Base-by-base conservation (phyloP, 2,888 invertebrate genomes). In the Junonia oenone region DNA sequence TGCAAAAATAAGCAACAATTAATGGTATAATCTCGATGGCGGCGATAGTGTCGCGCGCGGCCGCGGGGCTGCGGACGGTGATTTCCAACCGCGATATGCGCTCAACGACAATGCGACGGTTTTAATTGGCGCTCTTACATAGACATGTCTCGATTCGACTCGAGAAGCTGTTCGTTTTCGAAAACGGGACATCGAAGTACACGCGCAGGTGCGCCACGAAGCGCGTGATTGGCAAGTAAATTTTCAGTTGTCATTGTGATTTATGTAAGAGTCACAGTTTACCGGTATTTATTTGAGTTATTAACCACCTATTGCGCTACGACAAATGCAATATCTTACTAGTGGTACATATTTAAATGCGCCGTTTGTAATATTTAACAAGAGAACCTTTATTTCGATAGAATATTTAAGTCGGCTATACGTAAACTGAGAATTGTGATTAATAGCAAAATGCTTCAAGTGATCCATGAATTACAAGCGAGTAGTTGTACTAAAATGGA, bases 1-100 rank as follows among this genome's bases (percentile, higher is more conserved):
- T 72, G 69, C 73, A 76, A 81, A 84, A 80, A 77, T 82, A 76
- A 77, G 65, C 68, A 68, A 72, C 75, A 75, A 81, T 81, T 78
- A 78, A 76, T 69, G 71, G 68, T 70, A 68, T 70, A 71, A 72
- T 73, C 64, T 64, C 67, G 75, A 75, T 68, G 55, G 63, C 37
- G 33, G 55, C 56, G 69, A 67, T 70, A 67, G 58, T 58, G 65
- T 63, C 62, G 61, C 51, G 57, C 52, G 58, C 51, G 62, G 55
- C 52, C 53, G 51, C 45, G 56, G 52, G 51, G 31, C 58, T 55
- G 56, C 48, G 55, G 48, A 35, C 61, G 37, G 55, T 52, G 65
- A 68, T 68, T 55, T 51, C 62, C 55, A 58, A 56, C 56, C 50
- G 64, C 63, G 73, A 76, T 76, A 74, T 53, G 61, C 61, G 37